phyloP scores from a whole-genome alignment of 2,797 vertebrate genomes.

The Steatocranus sp. region DNA sequence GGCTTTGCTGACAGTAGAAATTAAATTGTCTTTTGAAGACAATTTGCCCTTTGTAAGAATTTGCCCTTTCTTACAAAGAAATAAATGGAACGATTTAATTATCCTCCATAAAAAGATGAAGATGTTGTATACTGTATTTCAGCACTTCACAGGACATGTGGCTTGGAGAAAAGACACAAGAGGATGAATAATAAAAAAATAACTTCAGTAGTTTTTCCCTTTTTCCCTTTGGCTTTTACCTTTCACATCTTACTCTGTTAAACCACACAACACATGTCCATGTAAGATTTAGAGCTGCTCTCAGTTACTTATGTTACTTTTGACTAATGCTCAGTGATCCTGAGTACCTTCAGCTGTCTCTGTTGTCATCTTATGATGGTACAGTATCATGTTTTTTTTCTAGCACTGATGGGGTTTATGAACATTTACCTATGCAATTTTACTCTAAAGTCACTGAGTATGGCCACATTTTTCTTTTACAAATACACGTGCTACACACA shows the following conservation, averaged over 20 bases:
- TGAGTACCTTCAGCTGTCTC: background rate
- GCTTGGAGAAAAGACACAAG: background rate
- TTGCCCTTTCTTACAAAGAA: slow-evolving; percentile 19
- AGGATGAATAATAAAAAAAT: background rate
- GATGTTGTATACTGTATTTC: background rate
- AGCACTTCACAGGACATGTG: background rate
- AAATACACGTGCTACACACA: background rate
- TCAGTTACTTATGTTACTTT: background rate
- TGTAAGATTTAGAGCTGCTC: background rate
- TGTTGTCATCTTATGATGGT: background rate
- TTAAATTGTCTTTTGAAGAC: slow-evolving; percentile 25
- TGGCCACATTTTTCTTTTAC: background rate
- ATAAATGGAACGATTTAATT: slow-evolving; percentile 20
- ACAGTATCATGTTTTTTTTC: background rate
- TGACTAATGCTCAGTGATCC: background rate
- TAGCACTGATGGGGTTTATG: background rate
- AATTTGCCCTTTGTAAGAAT: too few species aligned
- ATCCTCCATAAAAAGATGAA: background rate
- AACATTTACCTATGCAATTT: background rate
- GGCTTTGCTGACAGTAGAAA: slow-evolving; percentile 22
- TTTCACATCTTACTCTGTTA: background rate
- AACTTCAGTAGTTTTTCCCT: background rate
- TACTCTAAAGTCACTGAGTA: background rate
- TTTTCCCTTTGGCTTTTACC: background rate
- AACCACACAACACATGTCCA: background rate